Evolutionary conservation across 2,888 invertebrate species (phyloP), one percentile per base, ranked within the genome.

Genomic region (Gari tellinella): DNA sequence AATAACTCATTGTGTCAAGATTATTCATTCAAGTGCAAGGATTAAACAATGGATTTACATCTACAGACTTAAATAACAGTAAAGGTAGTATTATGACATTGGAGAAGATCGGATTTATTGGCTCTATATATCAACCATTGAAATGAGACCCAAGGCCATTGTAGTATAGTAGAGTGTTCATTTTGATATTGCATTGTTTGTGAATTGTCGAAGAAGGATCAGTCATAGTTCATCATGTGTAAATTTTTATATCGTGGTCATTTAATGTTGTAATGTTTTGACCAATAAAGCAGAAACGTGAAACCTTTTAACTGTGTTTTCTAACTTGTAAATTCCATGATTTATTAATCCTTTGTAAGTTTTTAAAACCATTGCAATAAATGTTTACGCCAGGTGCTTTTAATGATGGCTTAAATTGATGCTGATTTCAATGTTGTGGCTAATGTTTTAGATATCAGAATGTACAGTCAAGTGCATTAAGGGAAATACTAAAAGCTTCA

Each of bases 331-430:
- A 31, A 31, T 31, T 31, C 31, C 31, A 7, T 31, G 31, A 31
- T 31, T 7, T 31, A 7, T 7, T 31, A 31, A n/a, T 31, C 48
- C 40, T 52, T 15, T 51, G 17, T 60, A 38, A 48, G 23, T 25
- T 12, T 5, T 40, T 55, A 17, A 21, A 55, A 38, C 12, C 38
- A 40, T 38, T 15, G 64, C 64, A 64, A 64, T 64, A 65, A 65
- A 65, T 65, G 65, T 65, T 65, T 25, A 49, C 57, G 57, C 31
- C 21, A 57, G 57, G 65, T 65, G 65, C 65, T 58, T 57, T 61
- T 37, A 61, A 31, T 10, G n/a, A n/a, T n/a, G n/a, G n/a, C n/a
- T n/a, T n/a, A n/a, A n/a, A n/a, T n/a, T n/a, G n/a, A n/a, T n/a
- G n/a, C n/a, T n/a, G n/a, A n/a, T n/a, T n/a, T n/a, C n/a, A n/a